Evolutionary conservation across 2,888 invertebrate species (phyloP).

Genomic region (Amorpha juglandis): DNA sequence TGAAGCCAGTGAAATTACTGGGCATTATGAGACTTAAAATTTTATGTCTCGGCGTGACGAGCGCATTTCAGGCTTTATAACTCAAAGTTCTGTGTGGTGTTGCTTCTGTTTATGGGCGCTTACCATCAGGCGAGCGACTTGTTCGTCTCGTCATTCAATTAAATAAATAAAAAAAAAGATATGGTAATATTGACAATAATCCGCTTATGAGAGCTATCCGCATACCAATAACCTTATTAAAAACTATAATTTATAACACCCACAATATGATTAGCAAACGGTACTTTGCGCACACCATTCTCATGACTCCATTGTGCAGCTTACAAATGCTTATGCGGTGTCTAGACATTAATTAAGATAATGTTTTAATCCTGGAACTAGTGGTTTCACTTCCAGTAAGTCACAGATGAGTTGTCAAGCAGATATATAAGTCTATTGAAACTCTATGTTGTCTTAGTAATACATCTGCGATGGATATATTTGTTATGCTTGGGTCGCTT

Average conservation of each 20-base stretch:
- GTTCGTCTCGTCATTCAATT: no score
- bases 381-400: conserved; percentile 31
- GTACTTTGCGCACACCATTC: conserved; percentile 22
- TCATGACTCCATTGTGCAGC: conserved; percentile 25
- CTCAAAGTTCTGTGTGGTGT: no score
- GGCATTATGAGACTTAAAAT: no score
- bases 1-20: no score
- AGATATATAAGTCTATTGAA: conserved; percentile 12
- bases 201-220: no score
- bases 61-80: no score
- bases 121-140: no score
- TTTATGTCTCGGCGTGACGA: no score
- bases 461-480: background rate
- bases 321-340: conserved; percentile 36
- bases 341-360: conserved; percentile 50
- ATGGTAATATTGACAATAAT: no score
- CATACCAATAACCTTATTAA: no score
- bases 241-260: background rate
- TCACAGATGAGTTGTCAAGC: conserved; percentile 11
- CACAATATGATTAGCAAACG: conserved; percentile 7
- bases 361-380: conserved; percentile 38
- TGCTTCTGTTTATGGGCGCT: no score
- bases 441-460: background rate
- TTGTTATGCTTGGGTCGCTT: background rate
- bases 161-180: no score